These are phyloP conservation scores for Nymphicus hollandicus DNA, from an alignment of 2,113 vertebrate genomes.

Conservation along the genomic window DNA sequence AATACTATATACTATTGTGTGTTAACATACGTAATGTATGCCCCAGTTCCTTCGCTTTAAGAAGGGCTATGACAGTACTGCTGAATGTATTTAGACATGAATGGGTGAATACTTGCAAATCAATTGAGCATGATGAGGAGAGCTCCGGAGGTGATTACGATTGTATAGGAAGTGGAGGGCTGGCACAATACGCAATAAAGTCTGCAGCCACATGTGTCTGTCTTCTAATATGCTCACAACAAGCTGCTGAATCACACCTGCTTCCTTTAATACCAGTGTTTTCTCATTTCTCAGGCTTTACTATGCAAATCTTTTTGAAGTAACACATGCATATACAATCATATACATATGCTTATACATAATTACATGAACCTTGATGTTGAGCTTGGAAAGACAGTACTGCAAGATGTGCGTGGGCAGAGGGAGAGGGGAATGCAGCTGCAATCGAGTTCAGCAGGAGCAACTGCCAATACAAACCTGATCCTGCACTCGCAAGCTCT, in stretches of 20 bases:
- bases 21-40: rapidly evolving
- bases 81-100: neutral
- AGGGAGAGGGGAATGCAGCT: neutral
- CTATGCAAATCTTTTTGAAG: constrained; percentile 11
- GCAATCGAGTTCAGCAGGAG: neutral
- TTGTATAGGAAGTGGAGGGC: neutral
- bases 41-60: neutral
- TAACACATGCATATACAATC: neutral
- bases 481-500: neutral
- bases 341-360: neutral
- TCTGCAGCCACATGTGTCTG: neutral
- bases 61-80: neutral
- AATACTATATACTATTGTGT: no score
- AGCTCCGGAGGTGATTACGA: neutral
- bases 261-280: neutral
- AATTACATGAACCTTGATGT: constrained; percentile 5
- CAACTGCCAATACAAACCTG: neutral
- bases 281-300: constrained; percentile 27
- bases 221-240: neutral
- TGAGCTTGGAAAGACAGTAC: neutral
- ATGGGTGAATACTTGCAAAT: neutral
- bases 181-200: neutral
- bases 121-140: neutral
- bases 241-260: constrained; percentile 48
- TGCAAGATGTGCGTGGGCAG: neutral